Evolutionary conservation across 2,797 vertebrate species (phyloP).

Genomic region (Scyliorhinus canicula): DNA sequence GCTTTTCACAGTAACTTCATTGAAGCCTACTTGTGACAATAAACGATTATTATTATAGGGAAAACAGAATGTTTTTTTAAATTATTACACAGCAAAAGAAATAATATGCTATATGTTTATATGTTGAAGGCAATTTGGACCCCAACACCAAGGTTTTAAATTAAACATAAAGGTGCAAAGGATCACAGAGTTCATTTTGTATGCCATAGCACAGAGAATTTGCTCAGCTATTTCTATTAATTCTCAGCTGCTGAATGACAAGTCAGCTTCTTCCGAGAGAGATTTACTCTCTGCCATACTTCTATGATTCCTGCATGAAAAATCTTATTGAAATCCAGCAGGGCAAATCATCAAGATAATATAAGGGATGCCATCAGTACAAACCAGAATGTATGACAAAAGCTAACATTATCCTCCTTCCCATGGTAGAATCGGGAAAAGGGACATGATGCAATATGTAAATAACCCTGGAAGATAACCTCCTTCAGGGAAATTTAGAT

Average conservation of each 20-base stretch:
- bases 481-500: not conserved
- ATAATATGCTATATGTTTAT: not conserved
- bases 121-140: not conserved
- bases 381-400: not conserved
- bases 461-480: not conserved
- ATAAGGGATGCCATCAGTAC: not conserved
- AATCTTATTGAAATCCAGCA: conserved; percentile 3
- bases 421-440: not conserved
- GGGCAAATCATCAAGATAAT: not conserved
- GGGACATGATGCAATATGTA: not conserved
- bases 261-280: not conserved
- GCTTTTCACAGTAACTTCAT: too few relatives aligned
- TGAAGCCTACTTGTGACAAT: too few relatives aligned
- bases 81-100: not conserved
- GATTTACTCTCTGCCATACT: conserved; percentile 26
- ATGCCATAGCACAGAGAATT: not conserved
- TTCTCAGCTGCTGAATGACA: not conserved
- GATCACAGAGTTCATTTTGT: not conserved
- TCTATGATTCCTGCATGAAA: not conserved
- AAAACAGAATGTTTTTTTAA: not conserved
- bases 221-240: not conserved
- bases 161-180: not conserved
- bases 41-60: too few relatives aligned
- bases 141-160: not conserved
- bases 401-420: too few relatives aligned